These are phyloP conservation scores for Cryptus viduatorius DNA, from an alignment of 2,888 invertebrate species.

Conservation along the genomic window DNA sequence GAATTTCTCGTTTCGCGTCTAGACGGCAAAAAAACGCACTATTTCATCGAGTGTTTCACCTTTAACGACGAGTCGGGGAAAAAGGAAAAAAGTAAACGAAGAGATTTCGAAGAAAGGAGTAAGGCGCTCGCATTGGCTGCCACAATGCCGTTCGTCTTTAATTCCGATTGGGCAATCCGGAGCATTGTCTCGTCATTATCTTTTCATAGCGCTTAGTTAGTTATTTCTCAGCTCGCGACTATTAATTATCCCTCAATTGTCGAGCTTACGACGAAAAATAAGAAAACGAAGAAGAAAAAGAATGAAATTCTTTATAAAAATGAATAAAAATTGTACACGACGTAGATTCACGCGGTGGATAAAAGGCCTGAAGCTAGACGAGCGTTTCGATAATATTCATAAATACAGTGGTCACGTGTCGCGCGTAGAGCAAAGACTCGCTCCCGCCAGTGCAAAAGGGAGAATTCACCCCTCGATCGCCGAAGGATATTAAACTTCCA, in stretches of 20 bases:
- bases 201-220: constrained; percentile 37
- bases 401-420: constrained; percentile 79
- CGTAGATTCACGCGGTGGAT: constrained; percentile 26
- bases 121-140: constrained; percentile 48
- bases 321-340: not conserved
- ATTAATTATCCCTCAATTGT: constrained; percentile 61
- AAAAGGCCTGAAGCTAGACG: constrained; percentile 34
- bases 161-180: constrained; percentile 73
- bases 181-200: constrained; percentile 71
- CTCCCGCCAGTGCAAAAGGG: constrained; percentile 52
- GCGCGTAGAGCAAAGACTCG: constrained; percentile 47
- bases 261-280: constrained; percentile 1
- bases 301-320: constrained; percentile 9
- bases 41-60: not conserved
- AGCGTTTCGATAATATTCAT: constrained; percentile 65
- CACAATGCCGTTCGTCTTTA: constrained; percentile 74
- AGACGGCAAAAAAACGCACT: not conserved
- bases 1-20: not conserved
- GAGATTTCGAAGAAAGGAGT: constrained; percentile 60
- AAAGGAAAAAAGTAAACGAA: constrained; percentile 21
- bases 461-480: constrained; percentile 69
- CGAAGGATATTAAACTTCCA: constrained; percentile 83
- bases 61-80: constrained; percentile 13
- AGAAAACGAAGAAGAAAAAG: not conserved
- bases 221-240: constrained; percentile 4